These are phyloP conservation scores for Penaeus monodon DNA, from an alignment of 2,888 invertebrate species.

Conservation along the genomic window DNA sequence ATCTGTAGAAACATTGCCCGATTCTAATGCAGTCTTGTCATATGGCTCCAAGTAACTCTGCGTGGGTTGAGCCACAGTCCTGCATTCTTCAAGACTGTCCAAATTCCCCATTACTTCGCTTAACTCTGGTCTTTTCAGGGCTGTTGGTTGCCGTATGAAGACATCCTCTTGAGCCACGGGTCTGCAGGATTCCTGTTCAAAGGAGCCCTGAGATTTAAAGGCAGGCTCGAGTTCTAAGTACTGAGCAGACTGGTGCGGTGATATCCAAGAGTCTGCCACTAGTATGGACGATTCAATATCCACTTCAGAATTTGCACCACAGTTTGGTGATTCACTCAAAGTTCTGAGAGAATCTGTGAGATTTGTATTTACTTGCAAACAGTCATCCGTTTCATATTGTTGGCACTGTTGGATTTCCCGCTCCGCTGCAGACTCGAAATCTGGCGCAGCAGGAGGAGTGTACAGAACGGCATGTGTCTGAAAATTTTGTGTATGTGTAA, in stretches of 20 bases:
- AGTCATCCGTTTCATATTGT: too few relatives aligned
- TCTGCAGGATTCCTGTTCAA: too few relatives aligned
- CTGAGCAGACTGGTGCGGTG: conserved; percentile 9
- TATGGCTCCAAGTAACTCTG: neutral
- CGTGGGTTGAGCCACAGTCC: neutral
- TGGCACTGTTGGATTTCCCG: too few relatives aligned
- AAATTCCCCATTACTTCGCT: too few relatives aligned
- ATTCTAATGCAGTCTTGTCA: neutral
- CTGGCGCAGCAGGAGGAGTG: too few relatives aligned
- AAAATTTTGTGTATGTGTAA: too few relatives aligned
- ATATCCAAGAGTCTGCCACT: neutral
- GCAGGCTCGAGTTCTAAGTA: conserved; percentile 17
- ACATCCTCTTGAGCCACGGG: too few relatives aligned
- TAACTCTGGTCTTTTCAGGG: too few relatives aligned
- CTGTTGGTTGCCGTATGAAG: too few relatives aligned
- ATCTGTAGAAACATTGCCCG: neutral
- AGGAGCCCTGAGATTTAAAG: neutral
- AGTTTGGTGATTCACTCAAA: neutral
- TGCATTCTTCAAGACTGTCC: neutral
- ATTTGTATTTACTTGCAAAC: neutral
- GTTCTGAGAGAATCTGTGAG: neutral
- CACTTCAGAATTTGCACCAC: neutral
- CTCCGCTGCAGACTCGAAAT: too few relatives aligned
- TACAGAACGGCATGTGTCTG: too few relatives aligned
- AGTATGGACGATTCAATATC: neutral